These are phyloP conservation scores for Stegodyphus dumicola DNA, from an alignment of 1,140 invertebrate species.

Conservation along the genomic window DNA sequence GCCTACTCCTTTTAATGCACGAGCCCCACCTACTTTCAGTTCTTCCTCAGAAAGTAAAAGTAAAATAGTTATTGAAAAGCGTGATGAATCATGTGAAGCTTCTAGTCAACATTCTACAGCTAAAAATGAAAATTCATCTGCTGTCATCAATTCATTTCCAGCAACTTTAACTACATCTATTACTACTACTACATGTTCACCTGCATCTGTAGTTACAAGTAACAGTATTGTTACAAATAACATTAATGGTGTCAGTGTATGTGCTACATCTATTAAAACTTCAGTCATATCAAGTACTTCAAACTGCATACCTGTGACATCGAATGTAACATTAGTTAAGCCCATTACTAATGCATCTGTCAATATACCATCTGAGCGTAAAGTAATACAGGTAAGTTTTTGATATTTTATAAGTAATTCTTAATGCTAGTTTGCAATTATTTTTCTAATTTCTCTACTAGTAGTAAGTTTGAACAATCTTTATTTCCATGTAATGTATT, in stretches of 20 bases:
- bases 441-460: background rate
- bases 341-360: background rate
- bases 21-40: constrained; percentile 75
- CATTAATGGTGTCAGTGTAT: background rate
- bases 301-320: constrained; percentile 22
- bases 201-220: constrained; percentile 10
- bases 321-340: background rate
- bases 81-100: constrained; percentile 75
- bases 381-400: constrained; percentile 9
- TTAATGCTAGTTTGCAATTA: background rate
- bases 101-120: constrained; percentile 70
- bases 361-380: background rate
- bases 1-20: constrained; percentile 68
- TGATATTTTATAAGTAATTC: constrained; percentile 1
- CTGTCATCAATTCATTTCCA: constrained; percentile 30
- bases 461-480: too few relatives aligned
- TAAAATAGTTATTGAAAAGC: constrained; percentile 83
- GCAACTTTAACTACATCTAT: constrained; percentile 1
- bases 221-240: constrained; percentile 14
- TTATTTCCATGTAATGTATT: background rate
- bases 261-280: constrained; percentile 43
- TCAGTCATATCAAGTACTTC: constrained; percentile 46
- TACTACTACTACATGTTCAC: background rate
- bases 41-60: constrained; percentile 83
- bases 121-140: constrained; percentile 30